Conservation (phyloP, 1,140 invertebrate species). For the Paraescarpia echinospica region DNA sequence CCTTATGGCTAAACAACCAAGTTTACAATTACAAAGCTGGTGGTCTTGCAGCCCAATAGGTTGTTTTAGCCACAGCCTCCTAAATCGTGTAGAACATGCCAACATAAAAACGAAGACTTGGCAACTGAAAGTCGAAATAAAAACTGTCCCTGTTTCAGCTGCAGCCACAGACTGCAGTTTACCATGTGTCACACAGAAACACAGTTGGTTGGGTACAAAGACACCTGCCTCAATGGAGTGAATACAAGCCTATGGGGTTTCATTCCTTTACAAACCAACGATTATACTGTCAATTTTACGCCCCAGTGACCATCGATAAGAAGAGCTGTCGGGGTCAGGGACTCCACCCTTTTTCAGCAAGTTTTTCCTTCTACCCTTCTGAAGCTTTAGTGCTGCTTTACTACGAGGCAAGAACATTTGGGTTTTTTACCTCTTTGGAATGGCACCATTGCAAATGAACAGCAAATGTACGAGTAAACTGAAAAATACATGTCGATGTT, state of each 20-base stretch:
- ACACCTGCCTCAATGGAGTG: background rate
- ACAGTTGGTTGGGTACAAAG: background rate
- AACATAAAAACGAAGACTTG: background rate
- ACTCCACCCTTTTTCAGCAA: background rate
- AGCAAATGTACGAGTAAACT: background rate
- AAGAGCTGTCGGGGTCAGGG: background rate
- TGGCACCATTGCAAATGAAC: background rate
- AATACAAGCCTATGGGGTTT: background rate
- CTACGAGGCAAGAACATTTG: background rate
- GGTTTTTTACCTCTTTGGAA: background rate
- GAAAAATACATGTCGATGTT: background rate
- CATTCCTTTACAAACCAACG: background rate
- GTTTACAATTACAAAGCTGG: too few relatives aligned
- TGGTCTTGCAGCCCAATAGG: too few relatives aligned
- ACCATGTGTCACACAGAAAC: background rate
- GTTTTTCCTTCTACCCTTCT: background rate
- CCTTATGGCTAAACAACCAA: too few relatives aligned
- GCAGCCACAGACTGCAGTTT: background rate
- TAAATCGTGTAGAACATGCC: background rate
- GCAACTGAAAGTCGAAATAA: background rate
- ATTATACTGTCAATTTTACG: conserved; percentile 2
- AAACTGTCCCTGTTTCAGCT: background rate
- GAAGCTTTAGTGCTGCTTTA: background rate
- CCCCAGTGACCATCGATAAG: background rate
- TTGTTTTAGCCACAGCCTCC: too few relatives aligned